Conservation (phyloP, 2,113 vertebrate species). For the Oceanodroma tethys region DNA sequence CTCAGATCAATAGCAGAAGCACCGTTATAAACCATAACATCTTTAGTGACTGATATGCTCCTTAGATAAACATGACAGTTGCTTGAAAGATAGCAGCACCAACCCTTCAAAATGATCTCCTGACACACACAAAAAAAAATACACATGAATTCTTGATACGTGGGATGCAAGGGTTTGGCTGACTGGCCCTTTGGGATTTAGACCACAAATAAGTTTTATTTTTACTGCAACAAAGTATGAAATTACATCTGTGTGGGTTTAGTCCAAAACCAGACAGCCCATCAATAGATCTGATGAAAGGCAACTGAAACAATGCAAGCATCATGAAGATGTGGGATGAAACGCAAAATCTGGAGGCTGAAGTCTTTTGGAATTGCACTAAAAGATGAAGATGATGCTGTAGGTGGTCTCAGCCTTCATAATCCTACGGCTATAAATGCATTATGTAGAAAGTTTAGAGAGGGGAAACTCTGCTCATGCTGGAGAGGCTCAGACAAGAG, state of each 20-base stretch:
- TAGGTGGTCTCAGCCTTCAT: neutral
- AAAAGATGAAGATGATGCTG: neutral
- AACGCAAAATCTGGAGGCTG: neutral
- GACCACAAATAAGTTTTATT: neutral
- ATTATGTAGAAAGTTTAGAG: neutral
- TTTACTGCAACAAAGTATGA: neutral
- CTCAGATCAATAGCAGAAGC: neutral
- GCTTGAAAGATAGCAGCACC: neutral
- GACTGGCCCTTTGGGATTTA: neutral
- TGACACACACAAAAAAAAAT: neutral
- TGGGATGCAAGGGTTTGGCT: neutral
- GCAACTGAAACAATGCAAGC: neutral
- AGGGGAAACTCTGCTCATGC: neutral
- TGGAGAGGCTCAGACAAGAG: neutral
- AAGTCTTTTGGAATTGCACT: neutral
- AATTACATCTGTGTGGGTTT: neutral
- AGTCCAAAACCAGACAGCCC: neutral
- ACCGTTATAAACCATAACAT: neutral
- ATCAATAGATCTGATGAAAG: neutral
- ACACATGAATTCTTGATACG: neutral
- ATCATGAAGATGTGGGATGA: neutral
- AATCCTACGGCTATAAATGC: neutral
- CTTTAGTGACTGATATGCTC: neutral
- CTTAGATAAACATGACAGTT: neutral
- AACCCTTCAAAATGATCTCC: neutral